Evolutionary conservation across 2,797 vertebrate genomes (phyloP).

Genomic region (Eleutherodactylus coqui): DNA sequence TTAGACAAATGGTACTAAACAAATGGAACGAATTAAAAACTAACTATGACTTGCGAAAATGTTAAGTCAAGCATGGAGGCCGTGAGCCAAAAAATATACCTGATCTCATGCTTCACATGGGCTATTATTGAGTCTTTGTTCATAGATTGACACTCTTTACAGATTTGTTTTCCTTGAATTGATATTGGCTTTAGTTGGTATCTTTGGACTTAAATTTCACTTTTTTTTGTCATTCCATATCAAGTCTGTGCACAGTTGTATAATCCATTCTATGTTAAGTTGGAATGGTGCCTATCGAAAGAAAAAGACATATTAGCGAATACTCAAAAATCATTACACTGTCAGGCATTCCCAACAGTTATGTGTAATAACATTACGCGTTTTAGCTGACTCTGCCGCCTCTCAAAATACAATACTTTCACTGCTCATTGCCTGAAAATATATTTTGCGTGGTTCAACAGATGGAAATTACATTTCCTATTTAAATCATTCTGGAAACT

Average conservation of each 20-base stretch:
- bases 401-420: constrained; percentile 28
- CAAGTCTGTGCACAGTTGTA: neutral
- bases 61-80: neutral
- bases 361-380: constrained; percentile 18
- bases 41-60: neutral
- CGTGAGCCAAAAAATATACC: neutral
- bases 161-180: too few species aligned
- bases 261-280: neutral
- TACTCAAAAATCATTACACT: constrained; percentile 15
- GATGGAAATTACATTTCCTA: constrained; percentile 52
- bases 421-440: constrained; percentile 27
- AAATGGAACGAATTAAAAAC: constrained; percentile 2
- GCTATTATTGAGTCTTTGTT: neutral
- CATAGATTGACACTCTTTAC: neutral
- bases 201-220: neutral
- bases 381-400: constrained; percentile 49
- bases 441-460: constrained; percentile 30
- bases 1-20: neutral
- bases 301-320: neutral
- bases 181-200: neutral
- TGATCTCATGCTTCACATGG: neutral
- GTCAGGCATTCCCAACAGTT: neutral
- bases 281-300: neutral
- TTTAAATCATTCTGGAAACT: constrained; percentile 41
- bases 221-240: neutral